A percentile compares a stretch with the other conserved stretches of the same genome.
Conservation (phyloP, 2,113 vertebrate species). For the Malurus melanocephalus region DNA sequence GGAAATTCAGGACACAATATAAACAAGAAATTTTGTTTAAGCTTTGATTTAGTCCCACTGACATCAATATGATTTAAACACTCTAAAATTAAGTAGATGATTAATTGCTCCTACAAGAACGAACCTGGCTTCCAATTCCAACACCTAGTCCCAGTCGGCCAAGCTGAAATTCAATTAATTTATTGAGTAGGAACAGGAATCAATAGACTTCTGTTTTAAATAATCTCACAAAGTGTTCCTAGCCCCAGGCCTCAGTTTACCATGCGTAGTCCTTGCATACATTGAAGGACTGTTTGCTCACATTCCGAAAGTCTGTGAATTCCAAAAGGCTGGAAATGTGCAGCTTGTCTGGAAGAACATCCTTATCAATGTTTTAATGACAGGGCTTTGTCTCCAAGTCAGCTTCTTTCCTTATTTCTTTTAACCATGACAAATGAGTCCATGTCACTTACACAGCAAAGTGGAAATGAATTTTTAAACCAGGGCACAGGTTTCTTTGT, state of each 20-base stretch:
- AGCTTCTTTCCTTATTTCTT: not conserved
- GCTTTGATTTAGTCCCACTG: not conserved
- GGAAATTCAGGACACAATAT: not conserved
- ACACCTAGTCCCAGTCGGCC: not conserved
- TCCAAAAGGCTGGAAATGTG: not conserved
- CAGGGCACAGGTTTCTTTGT: not conserved
- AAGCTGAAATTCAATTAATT: not conserved
- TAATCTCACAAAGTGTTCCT: not conserved
- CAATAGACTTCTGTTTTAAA: not conserved
- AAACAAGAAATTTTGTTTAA: not conserved
- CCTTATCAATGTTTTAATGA: not conserved
- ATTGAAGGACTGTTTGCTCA: not conserved
- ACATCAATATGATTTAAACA: not conserved
- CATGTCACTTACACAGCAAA: not conserved
- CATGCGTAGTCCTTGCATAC: not conserved
- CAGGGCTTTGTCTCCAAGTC: not conserved
- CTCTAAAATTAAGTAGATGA: not conserved
- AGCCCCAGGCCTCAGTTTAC: not conserved
- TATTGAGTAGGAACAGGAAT: not conserved
- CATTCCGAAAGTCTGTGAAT: not conserved
- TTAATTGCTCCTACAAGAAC: not conserved
- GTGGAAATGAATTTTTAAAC: slow-evolving; percentile 22
- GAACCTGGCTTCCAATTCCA: not conserved
- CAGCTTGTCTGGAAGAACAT: not conserved
- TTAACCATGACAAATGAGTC: not conserved